Evolutionary conservation across 2,888 invertebrate species (phyloP).

Genomic region (Dascillus cervinus): DNA sequence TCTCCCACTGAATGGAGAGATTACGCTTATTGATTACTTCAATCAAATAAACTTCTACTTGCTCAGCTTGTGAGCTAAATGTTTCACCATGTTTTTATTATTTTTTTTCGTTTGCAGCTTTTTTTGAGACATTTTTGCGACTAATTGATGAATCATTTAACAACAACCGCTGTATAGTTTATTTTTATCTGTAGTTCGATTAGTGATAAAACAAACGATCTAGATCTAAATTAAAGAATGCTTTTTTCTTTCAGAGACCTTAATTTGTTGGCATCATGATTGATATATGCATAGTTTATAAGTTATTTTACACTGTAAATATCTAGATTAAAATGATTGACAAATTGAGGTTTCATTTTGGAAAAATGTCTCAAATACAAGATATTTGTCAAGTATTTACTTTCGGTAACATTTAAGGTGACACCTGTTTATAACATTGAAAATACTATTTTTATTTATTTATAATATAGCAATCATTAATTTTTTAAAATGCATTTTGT

Average conservation of each 20-base stretch:
- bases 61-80: constrained; percentile 14
- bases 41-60: constrained; percentile 13
- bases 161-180: too few species aligned
- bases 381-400: constrained; percentile 15
- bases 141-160: too few species aligned
- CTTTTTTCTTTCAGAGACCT: too few species aligned
- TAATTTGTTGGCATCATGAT: constrained; percentile 24
- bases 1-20: constrained; percentile 19
- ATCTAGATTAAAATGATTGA: constrained; percentile 11
- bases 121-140: constrained; percentile 25
- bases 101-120: constrained; percentile 21
- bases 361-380: constrained; percentile 19
- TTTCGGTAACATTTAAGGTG: too few species aligned
- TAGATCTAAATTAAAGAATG: too few species aligned
- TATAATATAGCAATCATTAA: too few species aligned
- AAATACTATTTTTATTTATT: too few species aligned
- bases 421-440: too few species aligned
- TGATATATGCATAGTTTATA: constrained; percentile 23
- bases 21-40: constrained; percentile 23
- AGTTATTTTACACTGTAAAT: constrained; percentile 22
- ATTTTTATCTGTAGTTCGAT: too few species aligned
- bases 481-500: too few species aligned
- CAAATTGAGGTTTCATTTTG: constrained; percentile 22
- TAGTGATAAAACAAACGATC: too few species aligned
- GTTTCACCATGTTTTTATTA: constrained; percentile 16